Evolutionary conservation across 2,888 invertebrate genomes (phyloP), one percentile per base, ranked within the genome.

Genomic region (Leptinotarsa rubiginosa): DNA sequence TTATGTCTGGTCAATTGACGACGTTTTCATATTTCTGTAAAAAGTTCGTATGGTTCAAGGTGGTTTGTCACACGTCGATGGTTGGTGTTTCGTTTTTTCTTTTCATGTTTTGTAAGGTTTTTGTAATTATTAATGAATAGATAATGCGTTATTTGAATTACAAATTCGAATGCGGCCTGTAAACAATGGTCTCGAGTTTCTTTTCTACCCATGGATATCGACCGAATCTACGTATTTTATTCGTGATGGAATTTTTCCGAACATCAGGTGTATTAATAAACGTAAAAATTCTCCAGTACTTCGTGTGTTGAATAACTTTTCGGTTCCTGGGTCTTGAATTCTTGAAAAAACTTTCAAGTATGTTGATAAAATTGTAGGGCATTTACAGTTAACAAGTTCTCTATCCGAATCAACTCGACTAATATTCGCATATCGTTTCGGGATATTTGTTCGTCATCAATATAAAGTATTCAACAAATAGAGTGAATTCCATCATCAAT

Each of bases 61-160:
- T 67, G 67, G 62, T 75, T 69, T 77, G 75, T 74, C 72, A 78
- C 74, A 75, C 75, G 65, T 66, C 75, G 75, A n/a, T 77, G 73
- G 67, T 20, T 70, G 73, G 41, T 71, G 75, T 75, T 75, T 74
- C 71, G 62, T 74, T 62, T 74, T 67, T 70, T 62, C 59, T 73
- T 68, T 49, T 41, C 49, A 50, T 75, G 73, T 75, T 75, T 73
- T 73, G 73, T 72, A 73, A 73, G 70, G 64, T 69, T 71, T 73
- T 66, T 70, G 73, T 75, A 73, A 75, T 75, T 75, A 73, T 72
- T 73, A 70, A 68, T 70, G 75, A 75, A 73, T 74, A 68, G 62
- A 71, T 73, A 73, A 75, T 70, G 70, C 69, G 69, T 64, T 47
- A 75, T 75, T 75, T 75, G 73, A 75, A 72, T 75, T 75, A 73